phyloP scores from a whole-genome alignment of 2,113 vertebrate species.

The Zosterops japonicus region DNA sequence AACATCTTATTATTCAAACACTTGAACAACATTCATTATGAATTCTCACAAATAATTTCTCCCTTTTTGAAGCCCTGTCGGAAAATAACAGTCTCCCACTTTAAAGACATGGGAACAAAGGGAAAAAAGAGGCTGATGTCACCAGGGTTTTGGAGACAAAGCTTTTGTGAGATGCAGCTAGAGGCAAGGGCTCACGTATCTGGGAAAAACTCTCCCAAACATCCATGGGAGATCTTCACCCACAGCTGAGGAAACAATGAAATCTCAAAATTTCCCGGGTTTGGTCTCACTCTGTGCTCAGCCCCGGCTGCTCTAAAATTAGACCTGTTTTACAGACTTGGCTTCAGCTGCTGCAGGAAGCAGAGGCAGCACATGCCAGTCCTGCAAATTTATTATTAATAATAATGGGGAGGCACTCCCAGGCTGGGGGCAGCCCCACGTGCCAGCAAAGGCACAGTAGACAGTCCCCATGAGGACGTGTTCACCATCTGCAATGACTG shows the following conservation, averaged over 20 bases:
- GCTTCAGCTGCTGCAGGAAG: background rate
- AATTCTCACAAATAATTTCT: slow-evolving; percentile 10
- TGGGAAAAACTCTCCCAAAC: slow-evolving; percentile 15
- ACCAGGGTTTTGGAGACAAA: background rate
- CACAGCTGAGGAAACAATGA: slow-evolving; percentile 57
- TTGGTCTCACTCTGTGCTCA: slow-evolving; percentile 10
- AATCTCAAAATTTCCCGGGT: slow-evolving; percentile 29
- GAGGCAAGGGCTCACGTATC: background rate
- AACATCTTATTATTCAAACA: background rate
- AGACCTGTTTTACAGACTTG: background rate
- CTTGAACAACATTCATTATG: background rate
- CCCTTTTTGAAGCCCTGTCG: background rate
- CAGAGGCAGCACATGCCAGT: background rate
- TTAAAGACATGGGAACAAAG: slow-evolving; percentile 12
- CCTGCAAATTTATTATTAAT: background rate
- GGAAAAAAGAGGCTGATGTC: slow-evolving; percentile 6
- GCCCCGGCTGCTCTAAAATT: slow-evolving; percentile 19
- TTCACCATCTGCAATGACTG: background rate
- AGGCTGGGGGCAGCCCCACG: background rate
- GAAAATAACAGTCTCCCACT: background rate
- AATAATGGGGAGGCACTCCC: background rate
- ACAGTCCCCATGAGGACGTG: fast-evolving
- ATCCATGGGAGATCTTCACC: slow-evolving; percentile 4
- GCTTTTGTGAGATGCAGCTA: background rate
- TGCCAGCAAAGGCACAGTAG: background rate